These are phyloP conservation scores for Isotomurus palustris DNA, from an alignment of 2,888 invertebrate species.

Conservation along the genomic window DNA sequence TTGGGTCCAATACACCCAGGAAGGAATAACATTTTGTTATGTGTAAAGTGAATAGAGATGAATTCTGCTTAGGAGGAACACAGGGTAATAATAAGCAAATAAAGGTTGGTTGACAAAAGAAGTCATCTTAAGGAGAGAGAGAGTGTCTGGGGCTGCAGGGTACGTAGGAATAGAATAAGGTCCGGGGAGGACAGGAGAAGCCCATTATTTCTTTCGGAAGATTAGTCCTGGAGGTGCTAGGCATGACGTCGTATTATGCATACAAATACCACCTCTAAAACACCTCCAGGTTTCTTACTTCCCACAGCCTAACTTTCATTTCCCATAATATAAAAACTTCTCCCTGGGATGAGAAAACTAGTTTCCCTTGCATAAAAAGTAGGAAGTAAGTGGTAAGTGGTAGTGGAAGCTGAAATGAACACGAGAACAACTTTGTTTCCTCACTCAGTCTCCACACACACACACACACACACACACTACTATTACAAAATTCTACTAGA, in stretches of 20 bases:
- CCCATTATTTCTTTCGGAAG: slow-evolving; percentile 40
- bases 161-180: background rate
- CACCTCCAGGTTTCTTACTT: slow-evolving; percentile 5
- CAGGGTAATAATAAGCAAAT: too few relatives aligned
- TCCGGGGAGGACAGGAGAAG: slow-evolving; percentile 28
- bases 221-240: slow-evolving; percentile 43
- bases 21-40: too few relatives aligned
- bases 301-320: slow-evolving; percentile 22
- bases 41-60: background rate
- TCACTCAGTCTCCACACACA: too few relatives aligned
- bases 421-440: too few relatives aligned
- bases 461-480: too few relatives aligned
- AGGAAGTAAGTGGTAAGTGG: background rate
- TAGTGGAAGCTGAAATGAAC: too few relatives aligned
- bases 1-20: too few relatives aligned
- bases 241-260: slow-evolving; percentile 37
- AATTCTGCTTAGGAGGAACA: too few relatives aligned
- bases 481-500: too few relatives aligned
- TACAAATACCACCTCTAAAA: slow-evolving; percentile 27
- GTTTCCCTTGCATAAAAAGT: slow-evolving; percentile 19
- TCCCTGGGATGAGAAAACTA: slow-evolving; percentile 12
- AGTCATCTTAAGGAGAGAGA: slow-evolving; percentile 1
- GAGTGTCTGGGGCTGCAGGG: background rate
- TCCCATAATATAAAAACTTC: slow-evolving; percentile 24
- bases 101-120: slow-evolving; percentile 12